These are phyloP conservation scores for Hoplodrina ambigua DNA, from an alignment of 2,888 invertebrate species.

Conservation along the genomic window DNA sequence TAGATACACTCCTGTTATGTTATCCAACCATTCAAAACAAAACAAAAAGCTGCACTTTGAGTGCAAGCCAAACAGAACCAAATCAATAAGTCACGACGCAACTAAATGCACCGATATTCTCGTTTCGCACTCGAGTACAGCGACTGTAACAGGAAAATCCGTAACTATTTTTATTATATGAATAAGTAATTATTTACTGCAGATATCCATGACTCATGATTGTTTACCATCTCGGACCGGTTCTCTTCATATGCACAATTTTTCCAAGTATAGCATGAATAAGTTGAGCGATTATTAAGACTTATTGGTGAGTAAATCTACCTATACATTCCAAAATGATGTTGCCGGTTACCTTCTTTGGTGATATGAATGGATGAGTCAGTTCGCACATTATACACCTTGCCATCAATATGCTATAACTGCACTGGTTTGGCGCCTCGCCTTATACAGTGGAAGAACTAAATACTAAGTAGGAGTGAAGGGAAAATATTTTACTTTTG, in stretches of 20 bases:
- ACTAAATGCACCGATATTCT: slow-evolving; percentile 34
- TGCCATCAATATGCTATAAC: slow-evolving; percentile 56
- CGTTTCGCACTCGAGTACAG: slow-evolving; percentile 29
- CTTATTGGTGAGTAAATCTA: slow-evolving; percentile 73
- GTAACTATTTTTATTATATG: slow-evolving; percentile 68
- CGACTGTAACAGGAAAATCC: slow-evolving; percentile 72
- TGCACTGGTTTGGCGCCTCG: slow-evolving; percentile 52
- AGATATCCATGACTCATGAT: slow-evolving; percentile 76
- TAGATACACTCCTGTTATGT: slow-evolving; percentile 39
- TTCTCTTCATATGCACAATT: slow-evolving; percentile 78
- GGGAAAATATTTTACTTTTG: slow-evolving; percentile 32
- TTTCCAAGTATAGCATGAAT: slow-evolving; percentile 81
- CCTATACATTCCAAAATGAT: slow-evolving; percentile 65
- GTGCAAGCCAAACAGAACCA: slow-evolving; percentile 21
- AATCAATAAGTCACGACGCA: slow-evolving; percentile 57
- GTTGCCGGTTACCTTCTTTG: slow-evolving; percentile 74
- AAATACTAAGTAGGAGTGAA: slow-evolving; percentile 47
- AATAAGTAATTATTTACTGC: slow-evolving; percentile 70
- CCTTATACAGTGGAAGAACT: slow-evolving; percentile 36
- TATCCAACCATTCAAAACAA: slow-evolving; percentile 35
- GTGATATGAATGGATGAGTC: slow-evolving; percentile 76
- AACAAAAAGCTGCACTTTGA: slow-evolving; percentile 15
- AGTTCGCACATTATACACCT: slow-evolving; percentile 52
- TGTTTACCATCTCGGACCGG: slow-evolving; percentile 76
- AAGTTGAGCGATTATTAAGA: slow-evolving; percentile 72